Evolutionary conservation across 2,888 invertebrate genomes (phyloP), one percentile per base, ranked within the genome.

Genomic region (Anagyrus pseudococci): DNA sequence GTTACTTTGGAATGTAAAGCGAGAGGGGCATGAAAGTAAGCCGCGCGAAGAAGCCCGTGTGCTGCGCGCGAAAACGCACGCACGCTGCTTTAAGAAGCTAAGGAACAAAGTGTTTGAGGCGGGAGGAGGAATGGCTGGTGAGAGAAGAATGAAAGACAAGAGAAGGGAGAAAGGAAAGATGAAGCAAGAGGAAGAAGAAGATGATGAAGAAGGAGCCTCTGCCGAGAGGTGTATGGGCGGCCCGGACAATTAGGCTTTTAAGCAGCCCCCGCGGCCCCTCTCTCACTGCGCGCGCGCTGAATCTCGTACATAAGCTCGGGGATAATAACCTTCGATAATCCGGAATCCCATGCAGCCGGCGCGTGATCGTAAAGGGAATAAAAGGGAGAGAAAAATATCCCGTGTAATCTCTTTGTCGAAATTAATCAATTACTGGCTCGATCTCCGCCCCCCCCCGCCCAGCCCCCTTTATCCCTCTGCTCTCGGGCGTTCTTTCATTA

Each of bases 401-500:
- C n/a, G n/a, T n/a, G 26, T 62, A 62, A 62, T 58, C 62, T 62
- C 62, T 53, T 48, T 58, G 58, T 48, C 52, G 58, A 62, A 58
- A 62, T 62, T 62, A 62, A 62, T 62, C 62, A 62, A 58, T 62
- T 62, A 58, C 44, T 8, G 10, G 13, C 49, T 50, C 56, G 41
- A 19, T 49, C 26, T 22, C 47, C 43, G 26, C 7, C 43, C 23
- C 43, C 4, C 25, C 26, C 23, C 41, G 10, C 43, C 10, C 15
- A 2, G 2, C 23, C 22, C 13, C 29, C 37, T 37, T 4, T 46
- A 23, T 44, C n/a, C 17, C 43, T 22, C 29, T 19, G 15, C 19
- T 43, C 20, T 43, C 4, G 7, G 17, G n/a, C n/a, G n/a, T 41
- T 41, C 19, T 46, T 41, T 7, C 19, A 17, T 20, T 23, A 3